A percentile compares a stretch with the other conserved stretches of the same genome.
Conservation (phyloP, 2,797 vertebrate genomes). For the Apogon talboti region DNA sequence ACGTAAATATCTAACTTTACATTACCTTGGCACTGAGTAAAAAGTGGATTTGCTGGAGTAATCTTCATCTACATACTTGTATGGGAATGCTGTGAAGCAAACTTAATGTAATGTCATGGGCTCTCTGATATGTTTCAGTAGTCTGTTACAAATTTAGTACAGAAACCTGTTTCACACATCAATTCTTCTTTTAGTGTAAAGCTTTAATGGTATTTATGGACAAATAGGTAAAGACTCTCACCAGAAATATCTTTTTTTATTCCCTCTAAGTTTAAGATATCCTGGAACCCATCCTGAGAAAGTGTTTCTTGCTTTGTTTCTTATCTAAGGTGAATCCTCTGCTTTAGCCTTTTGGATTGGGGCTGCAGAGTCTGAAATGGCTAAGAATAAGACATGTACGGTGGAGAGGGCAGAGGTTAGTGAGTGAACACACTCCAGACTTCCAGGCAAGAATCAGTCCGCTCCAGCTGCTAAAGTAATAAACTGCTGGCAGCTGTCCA, state of each 20-base stretch:
- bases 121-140: too few relatives aligned
- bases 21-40: too few relatives aligned
- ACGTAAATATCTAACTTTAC: too few relatives aligned
- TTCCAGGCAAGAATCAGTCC: conserved; percentile 62
- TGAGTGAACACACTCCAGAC: conserved; percentile 65
- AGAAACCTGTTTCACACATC: too few relatives aligned
- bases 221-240: background rate
- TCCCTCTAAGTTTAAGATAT: background rate
- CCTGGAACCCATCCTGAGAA: conserved; percentile 16
- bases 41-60: too few relatives aligned
- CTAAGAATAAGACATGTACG: conserved; percentile 42
- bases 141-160: too few relatives aligned
- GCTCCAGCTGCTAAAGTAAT: conserved; percentile 71
- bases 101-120: too few relatives aligned
- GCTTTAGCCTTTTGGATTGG: conserved; percentile 36
- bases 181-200: background rate
- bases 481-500: conserved; percentile 72
- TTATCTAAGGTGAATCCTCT: conserved; percentile 36
- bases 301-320: conserved; percentile 13
- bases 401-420: conserved; percentile 64
- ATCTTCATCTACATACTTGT: too few relatives aligned
- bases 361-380: conserved; percentile 51
- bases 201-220: background rate
- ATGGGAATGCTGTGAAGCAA: too few relatives aligned
- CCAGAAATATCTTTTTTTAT: background rate